phyloP scores from a whole-genome alignment of 2,888 invertebrate species.

The Tiphia femorata region DNA sequence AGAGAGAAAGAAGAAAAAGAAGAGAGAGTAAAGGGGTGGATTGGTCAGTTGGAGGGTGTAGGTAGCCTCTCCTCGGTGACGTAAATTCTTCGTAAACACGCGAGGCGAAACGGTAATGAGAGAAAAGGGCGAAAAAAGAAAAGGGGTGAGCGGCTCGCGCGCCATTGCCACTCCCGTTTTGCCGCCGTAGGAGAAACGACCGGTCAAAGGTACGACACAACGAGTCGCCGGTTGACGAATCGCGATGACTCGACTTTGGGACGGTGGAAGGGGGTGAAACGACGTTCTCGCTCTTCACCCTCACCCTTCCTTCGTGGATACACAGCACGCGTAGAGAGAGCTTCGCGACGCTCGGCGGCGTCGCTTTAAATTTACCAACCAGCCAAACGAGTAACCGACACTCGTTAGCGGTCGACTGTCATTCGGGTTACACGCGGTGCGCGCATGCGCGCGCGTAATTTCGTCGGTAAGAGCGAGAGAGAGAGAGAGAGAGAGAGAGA shows the following conservation, averaged over 20 bases:
- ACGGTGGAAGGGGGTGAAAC: neutral
- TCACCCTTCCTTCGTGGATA: neutral
- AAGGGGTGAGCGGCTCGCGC: too few species aligned
- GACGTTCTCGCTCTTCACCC: too few species aligned
- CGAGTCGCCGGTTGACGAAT: too few species aligned
- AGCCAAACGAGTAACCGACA: slow-evolving; percentile 5
- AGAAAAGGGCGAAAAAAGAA: neutral
- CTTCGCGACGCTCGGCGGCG: too few species aligned
- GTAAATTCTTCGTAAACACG: neutral
- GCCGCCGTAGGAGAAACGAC: neutral
- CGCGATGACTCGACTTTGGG: too few species aligned
- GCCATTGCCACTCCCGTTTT: too few species aligned
- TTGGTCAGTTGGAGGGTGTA: neutral
- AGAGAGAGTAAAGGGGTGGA: neutral
- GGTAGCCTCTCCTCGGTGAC: neutral
- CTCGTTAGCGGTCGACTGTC: slow-evolving; percentile 20
- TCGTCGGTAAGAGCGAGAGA: neutral
- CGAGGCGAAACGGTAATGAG: neutral
- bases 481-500: neutral
- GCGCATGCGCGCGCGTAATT: neutral
- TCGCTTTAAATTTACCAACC: slow-evolving; percentile 2
- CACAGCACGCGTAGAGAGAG: slow-evolving; percentile 1
- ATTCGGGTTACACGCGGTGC: neutral
- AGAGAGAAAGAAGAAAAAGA: neutral
- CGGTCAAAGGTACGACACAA: neutral